These are phyloP conservation scores for Melanostoma scalare DNA, from an alignment of 2,888 invertebrate genomes.

Conservation along the genomic window DNA sequence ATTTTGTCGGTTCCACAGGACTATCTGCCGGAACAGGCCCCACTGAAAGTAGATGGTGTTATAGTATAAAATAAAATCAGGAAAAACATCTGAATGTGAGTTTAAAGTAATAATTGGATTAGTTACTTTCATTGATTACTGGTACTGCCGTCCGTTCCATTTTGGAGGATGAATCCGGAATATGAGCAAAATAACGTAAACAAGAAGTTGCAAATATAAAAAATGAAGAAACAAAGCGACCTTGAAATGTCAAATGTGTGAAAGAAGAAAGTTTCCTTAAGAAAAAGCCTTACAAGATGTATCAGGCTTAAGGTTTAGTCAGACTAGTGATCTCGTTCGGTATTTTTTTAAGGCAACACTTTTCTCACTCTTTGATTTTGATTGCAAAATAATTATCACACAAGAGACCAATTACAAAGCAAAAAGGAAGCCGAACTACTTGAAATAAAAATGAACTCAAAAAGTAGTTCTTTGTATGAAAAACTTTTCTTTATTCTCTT, in stretches of 20 bases:
- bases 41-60: constrained; percentile 15
- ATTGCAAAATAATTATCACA: too few relatives aligned
- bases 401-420: too few relatives aligned
- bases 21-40: constrained; percentile 51
- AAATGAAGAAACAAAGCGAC: constrained; percentile 14
- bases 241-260: constrained; percentile 56
- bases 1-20: constrained; percentile 73
- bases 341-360: too few relatives aligned
- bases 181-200: constrained; percentile 42
- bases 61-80: neutral
- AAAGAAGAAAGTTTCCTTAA: neutral
- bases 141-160: constrained; percentile 31
- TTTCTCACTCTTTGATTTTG: too few relatives aligned
- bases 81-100: neutral
- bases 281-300: neutral
- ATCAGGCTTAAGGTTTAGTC: too few relatives aligned
- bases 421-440: too few relatives aligned
- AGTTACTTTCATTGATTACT: constrained; percentile 2
- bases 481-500: too few relatives aligned
- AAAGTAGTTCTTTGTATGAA: too few relatives aligned
- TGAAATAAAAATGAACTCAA: too few relatives aligned
- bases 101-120: neutral
- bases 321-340: too few relatives aligned
- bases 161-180: neutral
- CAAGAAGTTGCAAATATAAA: constrained; percentile 34